Percentiles rank a stretch among this genome's conserved stretches.
These are phyloP conservation scores for Camptogramma bilineatum DNA, from an alignment of 2,888 invertebrate genomes.

Conservation along the genomic window DNA sequence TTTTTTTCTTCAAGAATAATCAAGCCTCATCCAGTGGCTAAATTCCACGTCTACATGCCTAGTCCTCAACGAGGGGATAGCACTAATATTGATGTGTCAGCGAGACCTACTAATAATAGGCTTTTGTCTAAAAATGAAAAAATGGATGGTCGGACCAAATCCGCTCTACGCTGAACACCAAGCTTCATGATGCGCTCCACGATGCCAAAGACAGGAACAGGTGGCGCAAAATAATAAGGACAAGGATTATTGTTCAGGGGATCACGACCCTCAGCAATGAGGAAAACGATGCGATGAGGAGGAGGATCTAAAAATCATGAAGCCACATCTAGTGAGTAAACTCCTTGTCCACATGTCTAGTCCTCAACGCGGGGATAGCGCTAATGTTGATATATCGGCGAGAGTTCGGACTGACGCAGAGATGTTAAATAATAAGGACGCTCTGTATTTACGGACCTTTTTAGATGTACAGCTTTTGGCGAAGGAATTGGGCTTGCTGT, in stretches of 20 bases:
- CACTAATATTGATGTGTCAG: conserved; percentile 84
- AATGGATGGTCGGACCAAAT: too few relatives aligned
- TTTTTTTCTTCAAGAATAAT: too few relatives aligned
- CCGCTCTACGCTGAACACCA: too few relatives aligned
- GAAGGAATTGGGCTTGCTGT: neutral
- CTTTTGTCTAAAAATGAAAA: too few relatives aligned
- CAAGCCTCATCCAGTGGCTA: conserved; percentile 51
- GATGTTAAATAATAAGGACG: conserved; percentile 75
- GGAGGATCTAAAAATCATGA: neutral
- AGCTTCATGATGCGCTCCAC: too few relatives aligned
- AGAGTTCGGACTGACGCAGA: conserved; percentile 72
- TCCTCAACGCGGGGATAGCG: conserved; percentile 70
- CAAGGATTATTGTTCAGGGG: too few relatives aligned
- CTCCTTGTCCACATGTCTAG: conserved; percentile 52
- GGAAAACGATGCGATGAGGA: too few relatives aligned
- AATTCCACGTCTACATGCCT: conserved; percentile 48
- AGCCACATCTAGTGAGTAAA: conserved; percentile 52
- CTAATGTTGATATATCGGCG: conserved; percentile 84
- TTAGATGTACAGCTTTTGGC: conserved; percentile 25
- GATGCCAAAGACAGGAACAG: too few relatives aligned
- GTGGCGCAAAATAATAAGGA: too few relatives aligned
- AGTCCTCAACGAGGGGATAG: conserved; percentile 70
- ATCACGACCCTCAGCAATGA: too few relatives aligned
- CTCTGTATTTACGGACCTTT: conserved; percentile 50
- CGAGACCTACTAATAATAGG: too few relatives aligned